These are phyloP conservation scores for Megaleporinus macrocephalus DNA, from an alignment of 2,113 vertebrate species.

Conservation along the genomic window DNA sequence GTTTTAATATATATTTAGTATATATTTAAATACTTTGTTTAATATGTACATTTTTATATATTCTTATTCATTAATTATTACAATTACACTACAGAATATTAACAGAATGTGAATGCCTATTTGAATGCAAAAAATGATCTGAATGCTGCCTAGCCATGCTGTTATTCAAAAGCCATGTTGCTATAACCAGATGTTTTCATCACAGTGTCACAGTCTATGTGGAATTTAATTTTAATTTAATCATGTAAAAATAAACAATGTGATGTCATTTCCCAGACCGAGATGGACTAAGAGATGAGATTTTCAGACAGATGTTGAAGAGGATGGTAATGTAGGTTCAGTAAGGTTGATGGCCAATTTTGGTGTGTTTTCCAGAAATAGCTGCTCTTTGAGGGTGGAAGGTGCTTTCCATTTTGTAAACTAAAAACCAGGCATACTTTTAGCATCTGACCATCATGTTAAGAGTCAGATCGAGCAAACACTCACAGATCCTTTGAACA, in stretches of 20 bases:
- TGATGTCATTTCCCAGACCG: neutral
- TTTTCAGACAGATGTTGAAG: neutral
- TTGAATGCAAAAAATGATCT: no score
- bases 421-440: neutral
- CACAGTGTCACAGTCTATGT: neutral
- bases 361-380: neutral
- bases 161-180: neutral
- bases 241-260: neutral
- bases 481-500: neutral
- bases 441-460: conserved; percentile 3
- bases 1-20: no score
- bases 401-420: neutral
- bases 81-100: no score
- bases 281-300: neutral
- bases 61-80: no score
- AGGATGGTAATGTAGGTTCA: neutral
- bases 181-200: neutral
- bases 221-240: conserved; percentile 3
- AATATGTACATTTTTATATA: no score
- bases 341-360: conserved; percentile 5
- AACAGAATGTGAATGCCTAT: no score
- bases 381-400: neutral
- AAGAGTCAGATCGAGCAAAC: conserved; percentile 10
- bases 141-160: no score
- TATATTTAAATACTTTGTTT: no score